Conservation (phyloP, 2,113 vertebrate species). For the Vimba vimba region DNA sequence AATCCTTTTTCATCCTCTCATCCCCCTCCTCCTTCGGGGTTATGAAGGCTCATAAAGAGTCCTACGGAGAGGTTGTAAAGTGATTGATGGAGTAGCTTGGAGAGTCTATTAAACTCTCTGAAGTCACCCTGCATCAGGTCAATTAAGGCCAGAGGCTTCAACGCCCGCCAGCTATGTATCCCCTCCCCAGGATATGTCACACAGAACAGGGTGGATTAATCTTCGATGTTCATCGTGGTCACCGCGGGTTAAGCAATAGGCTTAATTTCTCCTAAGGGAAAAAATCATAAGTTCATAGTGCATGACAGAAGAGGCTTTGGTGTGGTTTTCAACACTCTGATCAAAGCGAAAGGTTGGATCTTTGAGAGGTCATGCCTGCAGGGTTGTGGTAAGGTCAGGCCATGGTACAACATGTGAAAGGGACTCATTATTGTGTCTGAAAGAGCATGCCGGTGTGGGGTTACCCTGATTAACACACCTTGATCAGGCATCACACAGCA, state of each 20-base stretch:
- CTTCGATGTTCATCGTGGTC: background rate
- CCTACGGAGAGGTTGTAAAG: slow-evolving; percentile 33
- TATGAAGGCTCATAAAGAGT: slow-evolving; percentile 49
- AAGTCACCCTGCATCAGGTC: slow-evolving; percentile 33
- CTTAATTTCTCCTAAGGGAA: background rate
- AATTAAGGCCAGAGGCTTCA: slow-evolving; percentile 12
- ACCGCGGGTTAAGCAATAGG: background rate
- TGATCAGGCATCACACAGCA: background rate
- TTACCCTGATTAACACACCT: slow-evolving; percentile 46
- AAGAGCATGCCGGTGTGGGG: slow-evolving; percentile 30
- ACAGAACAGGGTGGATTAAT: background rate
- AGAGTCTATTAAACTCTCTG: slow-evolving; percentile 38
- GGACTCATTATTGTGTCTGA: slow-evolving; percentile 34
- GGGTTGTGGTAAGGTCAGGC: slow-evolving; percentile 8
- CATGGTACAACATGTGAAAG: slow-evolving; percentile 21
- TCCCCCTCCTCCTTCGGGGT: slow-evolving; percentile 8
- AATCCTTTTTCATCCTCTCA: background rate
- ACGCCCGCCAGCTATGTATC: background rate
- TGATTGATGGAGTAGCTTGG: slow-evolving; percentile 43
- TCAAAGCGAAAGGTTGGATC: background rate
- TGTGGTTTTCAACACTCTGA: background rate
- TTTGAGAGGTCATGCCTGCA: background rate
- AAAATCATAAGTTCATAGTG: background rate
- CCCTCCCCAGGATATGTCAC: background rate
- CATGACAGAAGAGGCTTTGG: background rate